Evolutionary conservation across 2,888 invertebrate genomes (phyloP).

Genomic region (Ectemnius lituratus): DNA sequence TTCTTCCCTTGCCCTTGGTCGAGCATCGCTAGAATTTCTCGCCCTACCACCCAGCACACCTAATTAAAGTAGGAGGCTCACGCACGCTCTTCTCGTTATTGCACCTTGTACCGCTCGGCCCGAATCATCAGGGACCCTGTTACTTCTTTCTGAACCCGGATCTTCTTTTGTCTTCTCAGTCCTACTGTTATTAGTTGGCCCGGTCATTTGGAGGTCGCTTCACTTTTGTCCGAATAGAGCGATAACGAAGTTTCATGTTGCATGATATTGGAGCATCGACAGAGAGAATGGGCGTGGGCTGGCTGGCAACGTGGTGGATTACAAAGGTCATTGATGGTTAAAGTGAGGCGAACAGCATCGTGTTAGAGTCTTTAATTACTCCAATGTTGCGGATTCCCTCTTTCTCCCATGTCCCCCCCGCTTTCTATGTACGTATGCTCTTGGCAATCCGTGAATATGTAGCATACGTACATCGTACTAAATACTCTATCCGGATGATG

Average conservation of each 20-base stretch:
- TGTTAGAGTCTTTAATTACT: background rate
- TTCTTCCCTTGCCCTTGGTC: constrained; percentile 26
- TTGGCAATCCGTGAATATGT: constrained; percentile 4
- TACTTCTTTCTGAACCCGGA: no score
- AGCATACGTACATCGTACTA: constrained; percentile 10
- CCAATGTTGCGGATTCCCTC: background rate
- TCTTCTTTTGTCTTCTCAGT: no score
- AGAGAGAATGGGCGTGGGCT: no score
- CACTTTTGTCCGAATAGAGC: no score
- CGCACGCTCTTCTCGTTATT: constrained; percentile 8
- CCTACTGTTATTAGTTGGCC: no score
- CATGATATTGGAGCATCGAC: no score
- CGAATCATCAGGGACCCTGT: no score
- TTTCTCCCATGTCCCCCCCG: no score
- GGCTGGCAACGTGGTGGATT: no score
- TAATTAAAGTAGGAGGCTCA: constrained; percentile 42
- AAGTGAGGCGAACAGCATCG: background rate
- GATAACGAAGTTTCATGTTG: no score
- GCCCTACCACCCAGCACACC: background rate
- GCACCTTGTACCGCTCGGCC: background rate
- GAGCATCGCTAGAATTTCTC: constrained; percentile 16
- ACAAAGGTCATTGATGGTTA: no score
- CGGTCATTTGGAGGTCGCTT: no score
- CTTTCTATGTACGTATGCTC: constrained; percentile 5
- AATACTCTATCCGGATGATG: constrained; percentile 35